These are phyloP conservation scores for Sorex maritimensis DNA, from an alignment of 2,797 vertebrate genomes.

Conservation along the genomic window DNA sequence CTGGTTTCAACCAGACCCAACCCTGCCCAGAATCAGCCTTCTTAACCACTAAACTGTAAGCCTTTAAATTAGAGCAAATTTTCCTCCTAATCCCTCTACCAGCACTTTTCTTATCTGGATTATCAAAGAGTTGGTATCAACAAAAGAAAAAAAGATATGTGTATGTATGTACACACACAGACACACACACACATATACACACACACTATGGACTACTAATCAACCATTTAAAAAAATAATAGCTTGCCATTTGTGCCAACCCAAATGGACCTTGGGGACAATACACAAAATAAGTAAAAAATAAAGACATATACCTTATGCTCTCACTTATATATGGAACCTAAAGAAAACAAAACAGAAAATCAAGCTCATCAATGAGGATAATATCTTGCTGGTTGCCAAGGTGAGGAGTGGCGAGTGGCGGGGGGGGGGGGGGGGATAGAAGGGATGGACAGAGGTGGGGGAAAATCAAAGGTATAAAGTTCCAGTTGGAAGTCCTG, in stretches of 20 bases:
- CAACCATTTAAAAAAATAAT: neutral
- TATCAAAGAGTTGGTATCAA: neutral
- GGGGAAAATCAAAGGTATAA: neutral
- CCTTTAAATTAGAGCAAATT: neutral
- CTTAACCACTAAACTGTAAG: neutral
- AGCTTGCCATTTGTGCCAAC: neutral
- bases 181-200: neutral
- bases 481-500: neutral
- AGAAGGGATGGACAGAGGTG: neutral
- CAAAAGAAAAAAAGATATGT: too few species aligned
- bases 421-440: too few species aligned
- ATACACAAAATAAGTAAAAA: neutral
- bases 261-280: neutral
- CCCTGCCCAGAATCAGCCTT: neutral
- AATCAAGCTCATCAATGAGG: neutral
- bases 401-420: neutral
- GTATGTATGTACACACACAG: neutral
- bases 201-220: neutral
- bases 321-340: neutral
- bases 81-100: slow-evolving; percentile 5
- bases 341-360: neutral
- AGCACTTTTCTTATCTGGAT: neutral
- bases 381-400: neutral
- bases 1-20: neutral
- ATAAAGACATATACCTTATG: neutral